Base-by-base conservation (phyloP, 2,113 vertebrate species). In the Ranitomeya variabilis region DNA sequence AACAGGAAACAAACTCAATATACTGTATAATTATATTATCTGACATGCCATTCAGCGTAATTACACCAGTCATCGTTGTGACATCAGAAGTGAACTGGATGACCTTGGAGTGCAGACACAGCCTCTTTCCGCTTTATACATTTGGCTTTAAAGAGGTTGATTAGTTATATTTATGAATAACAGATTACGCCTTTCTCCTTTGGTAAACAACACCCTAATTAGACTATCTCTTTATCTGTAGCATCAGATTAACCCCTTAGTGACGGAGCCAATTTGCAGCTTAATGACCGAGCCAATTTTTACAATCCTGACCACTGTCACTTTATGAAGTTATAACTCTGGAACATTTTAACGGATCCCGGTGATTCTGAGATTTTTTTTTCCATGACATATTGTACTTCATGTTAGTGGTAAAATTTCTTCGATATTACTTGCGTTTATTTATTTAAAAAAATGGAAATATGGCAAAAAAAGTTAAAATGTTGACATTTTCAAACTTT, bases 51-150 rank as follows among this genome's bases (percentile, higher is more conserved):
- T 76, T 76, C 10, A 51, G 18, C 4, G 10, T 76, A 76, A 76
- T 76, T 76, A 52, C 73, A 52, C 45, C 45, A 52, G 45, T 52
- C 73, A 52, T 3, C 16, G 6, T 18, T 51, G 16, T 76, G 37
- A 76, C 73, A 76, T 76, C 73, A 76, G 18, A 76, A 51, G 73
- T 76, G 73, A 11, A 76, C 37, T 76, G 45, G 73, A 18, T 21
- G 45, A 76, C 37, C 73, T 52, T 76, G 73, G 45, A 52, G 8
- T 10, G 1, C 73, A 76, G 16, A 21, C 45, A 11, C 13, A 19
- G 37, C 7, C 6, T 52, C 8, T 21, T 52, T 26, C 21, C 21
- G 21, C 64, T 67, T 67, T 8, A 67, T 9, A 64, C 6, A 64
- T 7, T 23, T 4, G 64, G n/a, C 21, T 67, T 67, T 9, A 67